Evolutionary conservation across 2,113 vertebrate species (phyloP).

Genomic region (Pholis gunnellus): DNA sequence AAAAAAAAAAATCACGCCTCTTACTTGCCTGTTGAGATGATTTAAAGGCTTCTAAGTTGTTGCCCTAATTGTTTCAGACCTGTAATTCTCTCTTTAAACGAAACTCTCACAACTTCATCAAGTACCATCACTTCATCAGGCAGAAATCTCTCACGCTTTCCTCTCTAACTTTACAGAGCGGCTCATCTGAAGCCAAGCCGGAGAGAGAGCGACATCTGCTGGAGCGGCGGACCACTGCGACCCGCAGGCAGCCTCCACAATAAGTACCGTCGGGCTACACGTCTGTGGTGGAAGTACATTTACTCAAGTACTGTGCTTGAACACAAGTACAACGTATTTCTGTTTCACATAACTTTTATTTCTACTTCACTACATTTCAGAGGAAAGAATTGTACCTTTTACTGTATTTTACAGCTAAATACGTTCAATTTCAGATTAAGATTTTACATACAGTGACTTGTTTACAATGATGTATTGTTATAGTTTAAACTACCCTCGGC

Average conservation of each 20-base stretch:
- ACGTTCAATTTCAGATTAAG: background rate
- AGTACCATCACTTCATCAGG: background rate
- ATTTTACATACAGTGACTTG: background rate
- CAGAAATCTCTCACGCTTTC: background rate
- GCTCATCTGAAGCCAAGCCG: too few species aligned
- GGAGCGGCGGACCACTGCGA: constrained; percentile 49
- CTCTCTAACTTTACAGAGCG: background rate
- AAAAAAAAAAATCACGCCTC: background rate
- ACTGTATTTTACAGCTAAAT: background rate
- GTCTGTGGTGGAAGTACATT: background rate
- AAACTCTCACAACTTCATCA: background rate
- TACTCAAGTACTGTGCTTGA: background rate
- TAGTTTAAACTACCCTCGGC: background rate
- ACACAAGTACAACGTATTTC: background rate
- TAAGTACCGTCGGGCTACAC: background rate
- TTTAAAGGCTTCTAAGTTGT: background rate
- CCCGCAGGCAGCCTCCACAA: background rate
- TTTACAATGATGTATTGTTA: background rate
- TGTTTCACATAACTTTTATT: background rate
- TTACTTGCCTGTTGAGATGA: background rate
- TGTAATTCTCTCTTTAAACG: background rate
- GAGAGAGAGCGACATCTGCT: constrained; percentile 58
- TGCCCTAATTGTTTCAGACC: too few species aligned
- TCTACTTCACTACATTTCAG: background rate
- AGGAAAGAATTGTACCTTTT: background rate